Base-by-base conservation (phyloP, 2,113 vertebrate genomes). In the Alexandromys fortis region DNA sequence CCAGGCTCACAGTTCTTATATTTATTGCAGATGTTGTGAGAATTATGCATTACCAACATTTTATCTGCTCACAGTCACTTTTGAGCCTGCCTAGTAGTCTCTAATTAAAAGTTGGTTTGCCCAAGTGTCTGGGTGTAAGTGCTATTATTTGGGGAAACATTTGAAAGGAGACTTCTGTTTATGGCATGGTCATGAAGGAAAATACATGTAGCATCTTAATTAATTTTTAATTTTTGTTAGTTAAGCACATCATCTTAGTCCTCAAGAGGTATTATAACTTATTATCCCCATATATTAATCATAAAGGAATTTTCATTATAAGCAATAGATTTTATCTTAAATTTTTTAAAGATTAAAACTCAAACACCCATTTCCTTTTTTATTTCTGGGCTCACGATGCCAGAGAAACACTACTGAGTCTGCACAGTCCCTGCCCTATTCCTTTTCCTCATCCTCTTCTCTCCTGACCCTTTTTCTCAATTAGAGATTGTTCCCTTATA, bases 301-400 rank as follows among this genome's bases (percentile, higher is more conserved):
- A 52, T 63, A 86, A 94, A 45, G 35, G 1, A 85, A 63, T 86
- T 90, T 95, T 90, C 58, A 72, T 24, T 65, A 14, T 95, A n/a
- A 22, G 0, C 76, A 81, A n/a, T 86, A 86, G 9, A 12, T 13
- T 95, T 85, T 92, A 85, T 58, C 47, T 38, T 86, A 95, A 90
- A 82, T 9, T 47, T 89, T 76, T 87, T 77, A 33, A 86, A 79
- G 68, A 4, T 72, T 72, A 72, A 72, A n/a, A 16, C 0, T 58
- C 14, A 58, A 58, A 58, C 58, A 58, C 45, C 4, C 21, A 30
- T 33, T n/a, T 13, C 33, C 7, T 52, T 87, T n/a, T 87, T 87
- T 11, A 11, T n/a, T 70, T n/a, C 35, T 52, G 19, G 21, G 30
- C 42, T 90, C 58, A 33, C 19, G 21, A 7, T 17, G 12, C 28